Evolutionary conservation across 1,140 invertebrate genomes (phyloP), one percentile per base, ranked within the genome.

Genomic region (Drosophila albomicans): DNA sequence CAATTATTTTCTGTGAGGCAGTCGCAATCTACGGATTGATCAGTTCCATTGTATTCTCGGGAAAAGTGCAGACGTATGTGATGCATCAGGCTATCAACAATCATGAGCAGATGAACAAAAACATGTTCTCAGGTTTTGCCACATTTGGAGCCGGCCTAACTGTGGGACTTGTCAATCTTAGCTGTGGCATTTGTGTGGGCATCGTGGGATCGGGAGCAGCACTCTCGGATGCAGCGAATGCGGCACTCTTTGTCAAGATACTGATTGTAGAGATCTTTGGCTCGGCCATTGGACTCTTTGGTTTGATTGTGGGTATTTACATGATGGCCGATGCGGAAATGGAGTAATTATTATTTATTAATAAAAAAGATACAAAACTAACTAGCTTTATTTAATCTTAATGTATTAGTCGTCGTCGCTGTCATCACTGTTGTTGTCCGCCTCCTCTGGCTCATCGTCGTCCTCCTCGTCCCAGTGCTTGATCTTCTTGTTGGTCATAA

Each of bases 221-320:
- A 15, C 94, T 99, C 1, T 96, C 98, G 65, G 98, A 99, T 94
- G 98, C 98, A 56, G 98, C 98, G 6, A 99, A 99, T 93, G 95
- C 97, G 11, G 95, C 96, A 2, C 95, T 99, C 5, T 99, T 99
- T 91, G 98, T 99, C 5, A 99, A 99, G 93, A 98, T 99, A 92
- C 95, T 99, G 1, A 99, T 99, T 92, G 96, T 99, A 52, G 98
- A 99, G 94, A 99, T 99, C 92, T 99, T 99, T 93, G 98, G 97
- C 7, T 98, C 97, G 92, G 98, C 98, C 73, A 99, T 99, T 93
- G 98, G 98, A 85, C 94, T 99, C 0, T 99, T 99, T 94, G 98
- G 98, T 57, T 94, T 99, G 16, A 99, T 99, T 93, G 98, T 99
- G 64, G 97, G 97, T 75, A 98, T 99, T 93, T 97, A 99, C 91